phyloP scores from a whole-genome alignment of 2,113 vertebrate genomes.

The Grantiella picta region DNA sequence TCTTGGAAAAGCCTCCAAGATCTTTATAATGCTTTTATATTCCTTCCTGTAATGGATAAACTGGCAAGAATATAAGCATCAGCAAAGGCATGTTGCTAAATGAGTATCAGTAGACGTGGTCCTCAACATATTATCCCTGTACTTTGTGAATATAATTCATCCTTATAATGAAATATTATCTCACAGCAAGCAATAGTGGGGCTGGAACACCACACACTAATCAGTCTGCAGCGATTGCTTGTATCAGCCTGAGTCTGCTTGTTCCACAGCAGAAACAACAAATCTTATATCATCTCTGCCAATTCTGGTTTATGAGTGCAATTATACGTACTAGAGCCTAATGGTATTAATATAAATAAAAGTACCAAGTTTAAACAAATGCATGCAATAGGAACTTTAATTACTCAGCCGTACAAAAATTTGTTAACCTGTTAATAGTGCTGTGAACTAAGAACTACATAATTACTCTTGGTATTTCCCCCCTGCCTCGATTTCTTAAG shows the following conservation, averaged over 20 bases:
- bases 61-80: neutral
- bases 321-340: neutral
- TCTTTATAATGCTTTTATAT: conserved; percentile 7
- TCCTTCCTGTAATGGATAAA: neutral
- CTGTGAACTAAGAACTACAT: neutral
- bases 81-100: neutral
- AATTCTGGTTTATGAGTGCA: neutral
- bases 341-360: neutral
- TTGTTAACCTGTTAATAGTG: neutral
- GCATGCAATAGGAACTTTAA: neutral
- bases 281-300: neutral
- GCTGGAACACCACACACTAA: neutral
- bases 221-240: neutral
- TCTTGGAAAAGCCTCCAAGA: neutral
- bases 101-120: neutral
- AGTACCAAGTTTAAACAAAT: neutral
- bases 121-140: neutral
- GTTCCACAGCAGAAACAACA: neutral
- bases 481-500: neutral
- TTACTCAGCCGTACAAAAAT: neutral
- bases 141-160: neutral
- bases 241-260: neutral
- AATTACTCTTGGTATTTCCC: neutral
- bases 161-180: conserved; percentile 27
- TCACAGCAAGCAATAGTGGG: neutral